These are phyloP conservation scores for Nemotelus nigrinus DNA, from an alignment of 2,888 invertebrate species.

Conservation along the genomic window DNA sequence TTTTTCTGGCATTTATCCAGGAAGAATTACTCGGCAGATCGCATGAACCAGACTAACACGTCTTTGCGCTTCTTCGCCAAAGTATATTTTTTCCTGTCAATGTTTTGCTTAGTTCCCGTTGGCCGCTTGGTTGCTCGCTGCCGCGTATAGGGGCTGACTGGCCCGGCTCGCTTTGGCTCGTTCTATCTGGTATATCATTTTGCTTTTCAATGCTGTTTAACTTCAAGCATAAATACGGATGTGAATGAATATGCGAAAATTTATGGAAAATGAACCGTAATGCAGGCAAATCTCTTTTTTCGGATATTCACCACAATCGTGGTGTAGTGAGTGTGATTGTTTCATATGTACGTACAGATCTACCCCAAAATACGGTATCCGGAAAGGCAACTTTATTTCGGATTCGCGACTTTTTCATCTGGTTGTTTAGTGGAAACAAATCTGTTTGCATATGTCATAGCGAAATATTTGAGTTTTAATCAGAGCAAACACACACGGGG, in stretches of 20 bases:
- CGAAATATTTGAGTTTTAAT: too few relatives aligned
- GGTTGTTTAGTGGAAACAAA: too few relatives aligned
- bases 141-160: neutral
- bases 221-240: neutral
- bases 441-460: too few relatives aligned
- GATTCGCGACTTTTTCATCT: too few relatives aligned
- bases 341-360: too few relatives aligned
- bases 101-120: neutral
- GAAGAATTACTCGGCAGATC: slow-evolving; percentile 32
- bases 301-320: too few relatives aligned
- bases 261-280: slow-evolving; percentile 13
- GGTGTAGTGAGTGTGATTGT: too few relatives aligned
- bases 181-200: slow-evolving; percentile 10
- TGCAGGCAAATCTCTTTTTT: neutral
- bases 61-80: slow-evolving; percentile 21
- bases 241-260: neutral
- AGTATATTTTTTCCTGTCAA: slow-evolving; percentile 22
- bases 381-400: too few relatives aligned
- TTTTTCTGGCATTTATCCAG: slow-evolving; percentile 38
- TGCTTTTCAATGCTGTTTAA: neutral
- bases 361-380: too few relatives aligned
- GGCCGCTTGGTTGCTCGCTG: neutral
- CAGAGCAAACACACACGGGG: too few relatives aligned
- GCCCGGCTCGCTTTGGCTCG: neutral
- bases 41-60: slow-evolving; percentile 37